Conservation (phyloP, 1,140 invertebrate genomes). For the Tribolium castaneum region DNA sequence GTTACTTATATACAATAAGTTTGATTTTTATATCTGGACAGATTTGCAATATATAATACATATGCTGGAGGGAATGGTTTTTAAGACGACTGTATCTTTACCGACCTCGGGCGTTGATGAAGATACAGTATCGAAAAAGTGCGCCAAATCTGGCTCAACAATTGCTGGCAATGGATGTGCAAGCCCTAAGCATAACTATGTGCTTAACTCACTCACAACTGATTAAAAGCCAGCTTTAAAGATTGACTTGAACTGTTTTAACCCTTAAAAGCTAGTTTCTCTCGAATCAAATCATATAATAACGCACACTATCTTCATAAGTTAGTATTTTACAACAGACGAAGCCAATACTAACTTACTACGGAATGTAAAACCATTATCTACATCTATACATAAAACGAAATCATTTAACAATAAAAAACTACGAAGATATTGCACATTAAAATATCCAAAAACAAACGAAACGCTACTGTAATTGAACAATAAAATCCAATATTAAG, state of each 20-base stretch:
- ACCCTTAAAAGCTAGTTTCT: slow-evolving; percentile 41
- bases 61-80: slow-evolving; percentile 64
- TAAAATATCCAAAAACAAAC: slow-evolving; percentile 12
- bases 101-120: slow-evolving; percentile 11
- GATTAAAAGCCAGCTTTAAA: slow-evolving; percentile 54
- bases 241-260: slow-evolving; percentile 53
- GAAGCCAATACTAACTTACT: slow-evolving; percentile 31
- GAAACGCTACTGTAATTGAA: slow-evolving; percentile 22
- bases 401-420: slow-evolving; percentile 38
- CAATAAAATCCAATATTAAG: slow-evolving; percentile 34
- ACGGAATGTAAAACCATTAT: slow-evolving; percentile 5
- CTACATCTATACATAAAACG: slow-evolving; percentile 35
- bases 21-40: slow-evolving; percentile 63
- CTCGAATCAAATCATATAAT: slow-evolving; percentile 33
- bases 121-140: slow-evolving; percentile 56
- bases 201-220: slow-evolving; percentile 56
- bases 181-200: slow-evolving; percentile 60
- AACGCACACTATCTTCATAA: slow-evolving; percentile 45
- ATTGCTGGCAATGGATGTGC: slow-evolving; percentile 59
- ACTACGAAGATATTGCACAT: slow-evolving; percentile 18
- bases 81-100: slow-evolving; percentile 36
- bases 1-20: slow-evolving; percentile 64
- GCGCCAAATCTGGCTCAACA: slow-evolving; percentile 58
- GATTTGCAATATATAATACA: slow-evolving; percentile 64
- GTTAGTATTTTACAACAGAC: slow-evolving; percentile 45